Evolutionary conservation across 2,797 vertebrate genomes (phyloP).

Genomic region (Columba guinea): DNA sequence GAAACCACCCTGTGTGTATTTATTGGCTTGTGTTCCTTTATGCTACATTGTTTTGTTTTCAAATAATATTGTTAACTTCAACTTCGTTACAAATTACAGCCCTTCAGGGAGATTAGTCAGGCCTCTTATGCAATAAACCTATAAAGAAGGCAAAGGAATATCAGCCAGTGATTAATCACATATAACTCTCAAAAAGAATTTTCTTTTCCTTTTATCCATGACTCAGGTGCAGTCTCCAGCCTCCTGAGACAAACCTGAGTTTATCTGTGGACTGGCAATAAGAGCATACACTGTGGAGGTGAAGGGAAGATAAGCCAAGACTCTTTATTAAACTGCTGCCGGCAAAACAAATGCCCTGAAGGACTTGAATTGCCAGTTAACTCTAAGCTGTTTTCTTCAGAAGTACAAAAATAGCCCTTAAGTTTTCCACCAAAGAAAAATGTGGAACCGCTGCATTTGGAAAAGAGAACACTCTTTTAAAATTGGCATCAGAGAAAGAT

Average conservation of each 20-base stretch:
- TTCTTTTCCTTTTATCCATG: not conserved
- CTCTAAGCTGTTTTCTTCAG: not conserved
- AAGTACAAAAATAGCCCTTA: not conserved
- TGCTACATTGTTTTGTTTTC: not conserved
- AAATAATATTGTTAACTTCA: slow-evolving; percentile 34
- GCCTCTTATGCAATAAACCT: slow-evolving; percentile 33
- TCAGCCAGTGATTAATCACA: slow-evolving; percentile 57
- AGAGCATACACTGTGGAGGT: not conserved
- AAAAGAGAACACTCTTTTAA: not conserved
- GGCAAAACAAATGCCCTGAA: slow-evolving; percentile 30
- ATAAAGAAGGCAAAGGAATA: slow-evolving; percentile 7
- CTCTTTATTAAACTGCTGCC: slow-evolving; percentile 56
- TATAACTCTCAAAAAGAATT: not conserved
- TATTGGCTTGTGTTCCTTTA: not conserved
- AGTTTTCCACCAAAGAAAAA: not conserved
- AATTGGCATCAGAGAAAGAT: not conserved
- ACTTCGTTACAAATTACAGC: slow-evolving; percentile 42
- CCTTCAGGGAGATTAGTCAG: slow-evolving; percentile 7
- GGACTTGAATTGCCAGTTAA: not conserved
- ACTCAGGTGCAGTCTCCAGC: not conserved
- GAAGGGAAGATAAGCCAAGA: slow-evolving; percentile 45
- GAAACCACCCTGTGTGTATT: slow-evolving; percentile 10
- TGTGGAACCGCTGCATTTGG: not conserved
- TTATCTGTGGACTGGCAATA: slow-evolving; percentile 59
- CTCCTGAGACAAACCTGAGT: slow-evolving; percentile 36